Percentiles rank a stretch among this genome's conserved stretches.
Conservation (phyloP, 2,113 vertebrate species). For the Lophura nycthemera region DNA sequence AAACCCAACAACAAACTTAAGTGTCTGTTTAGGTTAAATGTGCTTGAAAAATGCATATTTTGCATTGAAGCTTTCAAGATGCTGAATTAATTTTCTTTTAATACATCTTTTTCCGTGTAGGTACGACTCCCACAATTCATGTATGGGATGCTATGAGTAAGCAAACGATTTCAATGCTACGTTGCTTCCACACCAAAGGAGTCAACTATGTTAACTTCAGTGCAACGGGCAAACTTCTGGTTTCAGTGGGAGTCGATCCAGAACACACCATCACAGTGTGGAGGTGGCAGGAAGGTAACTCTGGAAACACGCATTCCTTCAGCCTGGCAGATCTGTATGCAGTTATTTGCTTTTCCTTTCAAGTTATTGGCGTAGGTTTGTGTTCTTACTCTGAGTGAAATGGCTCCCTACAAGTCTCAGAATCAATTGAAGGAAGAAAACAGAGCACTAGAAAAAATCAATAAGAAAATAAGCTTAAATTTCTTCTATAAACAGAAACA, state of each 20-base stretch:
- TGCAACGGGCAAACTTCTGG: conserved; percentile 94
- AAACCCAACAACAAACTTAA: neutral
- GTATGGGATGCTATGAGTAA: conserved; percentile 97
- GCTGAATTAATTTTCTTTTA: neutral
- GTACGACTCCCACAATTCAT: conserved; percentile 92
- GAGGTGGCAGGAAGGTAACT: conserved; percentile 97
- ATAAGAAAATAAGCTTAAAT: neutral
- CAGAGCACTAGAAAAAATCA: neutral
- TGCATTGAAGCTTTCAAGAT: neutral
- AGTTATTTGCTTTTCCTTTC: neutral
- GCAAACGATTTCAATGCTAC: conserved; percentile 94
- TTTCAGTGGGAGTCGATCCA: conserved; percentile 93
- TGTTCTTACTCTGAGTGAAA: neutral
- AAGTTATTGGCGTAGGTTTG: neutral
- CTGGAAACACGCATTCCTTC: rapidly evolving
- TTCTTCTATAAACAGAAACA: neutral
- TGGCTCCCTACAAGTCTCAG: neutral
- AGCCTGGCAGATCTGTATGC: neutral
- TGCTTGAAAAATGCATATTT: neutral
- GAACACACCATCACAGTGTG: conserved; percentile 96
- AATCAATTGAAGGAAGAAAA: neutral
- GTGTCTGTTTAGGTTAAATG: conserved; percentile 43
- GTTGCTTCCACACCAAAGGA: conserved; percentile 92
- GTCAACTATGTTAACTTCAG: conserved; percentile 95
- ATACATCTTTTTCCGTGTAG: conserved; percentile 64